Conservation (phyloP, 2,113 vertebrate species). For the Aleadryas rufinucha region DNA sequence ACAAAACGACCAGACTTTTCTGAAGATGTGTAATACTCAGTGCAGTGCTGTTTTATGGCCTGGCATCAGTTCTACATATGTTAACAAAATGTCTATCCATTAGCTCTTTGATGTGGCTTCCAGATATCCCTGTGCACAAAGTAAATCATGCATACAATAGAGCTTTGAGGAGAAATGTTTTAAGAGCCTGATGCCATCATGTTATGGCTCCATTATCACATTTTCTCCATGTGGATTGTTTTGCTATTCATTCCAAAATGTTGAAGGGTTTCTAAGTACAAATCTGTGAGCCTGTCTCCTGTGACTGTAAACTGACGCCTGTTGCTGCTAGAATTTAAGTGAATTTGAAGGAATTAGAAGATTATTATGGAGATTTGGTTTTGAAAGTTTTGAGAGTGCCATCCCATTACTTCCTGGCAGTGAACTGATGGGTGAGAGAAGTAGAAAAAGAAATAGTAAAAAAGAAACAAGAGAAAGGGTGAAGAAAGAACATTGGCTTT, state of each 20-base stretch:
- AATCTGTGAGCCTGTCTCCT: background rate
- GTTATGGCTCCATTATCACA: conserved; percentile 3
- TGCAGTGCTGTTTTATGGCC: conserved; percentile 32
- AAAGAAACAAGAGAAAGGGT: background rate
- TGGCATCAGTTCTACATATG: conserved; percentile 50
- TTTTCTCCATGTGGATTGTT: conserved; percentile 14
- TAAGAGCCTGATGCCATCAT: conserved; percentile 14
- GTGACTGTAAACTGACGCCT: background rate
- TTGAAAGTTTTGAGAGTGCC: background rate
- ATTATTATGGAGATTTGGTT: background rate
- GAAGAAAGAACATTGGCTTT: background rate
- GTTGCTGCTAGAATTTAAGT: background rate
- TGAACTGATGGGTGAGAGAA: background rate
- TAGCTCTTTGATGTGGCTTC: conserved; percentile 51
- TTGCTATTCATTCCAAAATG: background rate
- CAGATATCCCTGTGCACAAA: conserved; percentile 18
- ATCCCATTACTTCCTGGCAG: background rate
- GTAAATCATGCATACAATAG: conserved; percentile 30
- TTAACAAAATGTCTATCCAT: conserved; percentile 50
- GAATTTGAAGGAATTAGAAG: background rate
- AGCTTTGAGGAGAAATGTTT: conserved; percentile 15
- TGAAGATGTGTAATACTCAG: conserved; percentile 3
- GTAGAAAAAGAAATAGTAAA: background rate
- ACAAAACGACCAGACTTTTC: background rate
- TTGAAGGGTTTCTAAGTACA: background rate